A percentile compares a stretch with the other conserved stretches of the same genome.
Conservation (phyloP, 2,113 vertebrate genomes). For the Entomyzon cyanotis region DNA sequence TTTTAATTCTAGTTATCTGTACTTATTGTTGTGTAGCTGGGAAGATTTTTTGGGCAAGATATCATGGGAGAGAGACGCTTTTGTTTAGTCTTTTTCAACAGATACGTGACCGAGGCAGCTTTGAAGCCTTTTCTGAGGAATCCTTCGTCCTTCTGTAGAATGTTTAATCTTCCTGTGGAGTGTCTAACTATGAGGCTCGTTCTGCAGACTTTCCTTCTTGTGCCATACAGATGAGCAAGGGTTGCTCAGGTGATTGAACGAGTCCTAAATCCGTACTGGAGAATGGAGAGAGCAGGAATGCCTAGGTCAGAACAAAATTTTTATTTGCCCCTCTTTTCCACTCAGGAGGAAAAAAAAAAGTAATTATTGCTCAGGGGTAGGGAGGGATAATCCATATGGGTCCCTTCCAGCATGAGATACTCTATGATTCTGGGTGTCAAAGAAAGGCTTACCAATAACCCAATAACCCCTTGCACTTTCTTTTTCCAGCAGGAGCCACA, state of each 20-base stretch:
- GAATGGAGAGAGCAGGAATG: background rate
- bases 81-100: conserved; percentile 5
- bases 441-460: background rate
- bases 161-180: background rate
- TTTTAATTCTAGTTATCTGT: conserved; percentile 11
- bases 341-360: background rate
- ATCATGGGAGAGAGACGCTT: background rate
- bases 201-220: background rate
- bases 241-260: background rate
- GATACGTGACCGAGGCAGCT: background rate
- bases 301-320: background rate
- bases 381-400: background rate
- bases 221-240: background rate
- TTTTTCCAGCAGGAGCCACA: background rate
- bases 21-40: background rate
- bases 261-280: background rate
- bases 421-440: background rate
- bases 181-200: background rate
- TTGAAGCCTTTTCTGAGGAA: conserved; percentile 18
- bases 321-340: background rate
- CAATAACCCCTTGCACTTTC: background rate
- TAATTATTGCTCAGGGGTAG: background rate
- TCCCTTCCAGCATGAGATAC: background rate
- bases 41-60: background rate
- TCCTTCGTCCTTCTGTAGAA: background rate